These are phyloP conservation scores for Rosalia funebris DNA, from an alignment of 2,888 invertebrate species.

Conservation along the genomic window DNA sequence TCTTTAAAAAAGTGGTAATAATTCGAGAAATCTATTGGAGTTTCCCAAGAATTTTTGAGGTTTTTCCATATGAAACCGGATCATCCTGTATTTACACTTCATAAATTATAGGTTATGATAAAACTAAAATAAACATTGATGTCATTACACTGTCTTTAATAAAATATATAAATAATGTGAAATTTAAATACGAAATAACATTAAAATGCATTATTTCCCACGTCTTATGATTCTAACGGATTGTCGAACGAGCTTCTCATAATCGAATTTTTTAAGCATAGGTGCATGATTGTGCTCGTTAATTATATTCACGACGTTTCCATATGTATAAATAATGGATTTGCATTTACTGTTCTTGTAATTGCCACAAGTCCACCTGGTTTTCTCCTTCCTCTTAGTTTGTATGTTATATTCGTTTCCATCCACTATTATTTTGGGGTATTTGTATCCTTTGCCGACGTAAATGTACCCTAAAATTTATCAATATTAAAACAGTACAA, in stretches of 20 bases:
- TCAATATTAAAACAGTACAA: neutral
- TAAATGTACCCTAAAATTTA: constrained; percentile 45
- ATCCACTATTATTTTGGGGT: constrained; percentile 47
- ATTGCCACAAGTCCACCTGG: constrained; percentile 43
- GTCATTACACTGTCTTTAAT: too few relatives aligned
- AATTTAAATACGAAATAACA: too few relatives aligned
- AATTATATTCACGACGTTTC: constrained; percentile 26
- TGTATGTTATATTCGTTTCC: constrained; percentile 44
- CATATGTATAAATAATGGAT: constrained; percentile 32
- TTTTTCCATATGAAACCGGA: too few relatives aligned
- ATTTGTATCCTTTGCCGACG: constrained; percentile 46
- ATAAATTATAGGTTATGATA: too few relatives aligned
- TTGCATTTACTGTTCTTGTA: constrained; percentile 37
- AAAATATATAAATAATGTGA: too few relatives aligned
- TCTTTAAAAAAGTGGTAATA: too few relatives aligned
- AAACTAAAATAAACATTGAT: too few relatives aligned
- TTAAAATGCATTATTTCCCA: constrained; percentile 1
- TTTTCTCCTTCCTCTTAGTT: constrained; percentile 32
- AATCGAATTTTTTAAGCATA: constrained; percentile 7
- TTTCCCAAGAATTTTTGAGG: too few relatives aligned
- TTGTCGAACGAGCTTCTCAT: constrained; percentile 26
- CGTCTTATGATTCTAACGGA: constrained; percentile 30
- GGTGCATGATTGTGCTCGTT: constrained; percentile 31
- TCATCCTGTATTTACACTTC: too few relatives aligned
- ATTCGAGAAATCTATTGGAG: too few relatives aligned